Conservation (phyloP, 2,888 invertebrate species). For the Dicycla oo region DNA sequence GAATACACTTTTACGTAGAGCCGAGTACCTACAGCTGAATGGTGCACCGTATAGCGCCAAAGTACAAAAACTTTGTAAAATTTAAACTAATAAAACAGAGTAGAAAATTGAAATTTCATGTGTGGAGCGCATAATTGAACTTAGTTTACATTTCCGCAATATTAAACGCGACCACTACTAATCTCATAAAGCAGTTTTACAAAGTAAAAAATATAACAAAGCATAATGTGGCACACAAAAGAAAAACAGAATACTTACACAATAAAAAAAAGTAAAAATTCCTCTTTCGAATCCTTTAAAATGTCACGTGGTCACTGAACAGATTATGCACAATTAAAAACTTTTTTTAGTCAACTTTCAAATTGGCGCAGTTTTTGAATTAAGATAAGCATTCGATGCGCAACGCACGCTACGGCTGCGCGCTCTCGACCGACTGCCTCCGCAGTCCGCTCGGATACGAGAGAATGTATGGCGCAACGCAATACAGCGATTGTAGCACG, state of each 20-base stretch:
- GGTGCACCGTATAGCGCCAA: fast-evolving
- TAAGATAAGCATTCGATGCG: constrained; percentile 62
- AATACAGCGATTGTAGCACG: constrained; percentile 64
- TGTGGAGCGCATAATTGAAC: constrained; percentile 3
- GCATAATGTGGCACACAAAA: constrained; percentile 40
- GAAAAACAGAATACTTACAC: constrained; percentile 53
- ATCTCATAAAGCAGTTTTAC: constrained; percentile 46
- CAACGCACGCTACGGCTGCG: constrained; percentile 68
- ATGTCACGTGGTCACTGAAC: constrained; percentile 67
- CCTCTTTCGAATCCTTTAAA: constrained; percentile 52
- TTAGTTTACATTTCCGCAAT: constrained; percentile 43
- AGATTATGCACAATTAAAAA: constrained; percentile 62
- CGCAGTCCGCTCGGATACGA: constrained; percentile 59
- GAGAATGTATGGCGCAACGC: constrained; percentile 64
- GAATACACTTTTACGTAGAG: neutral
- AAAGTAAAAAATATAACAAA: constrained; percentile 61
- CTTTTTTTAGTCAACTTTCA: constrained; percentile 66
- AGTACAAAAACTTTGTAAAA: neutral
- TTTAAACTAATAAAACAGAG: neutral
- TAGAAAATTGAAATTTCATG: constrained; percentile 8
- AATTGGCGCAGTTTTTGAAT: constrained; percentile 62
- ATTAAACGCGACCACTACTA: constrained; percentile 32
- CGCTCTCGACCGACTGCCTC: constrained; percentile 69
- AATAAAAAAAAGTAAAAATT: constrained; percentile 48
- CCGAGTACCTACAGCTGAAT: neutral